Evolutionary conservation across 2,113 vertebrate genomes (phyloP), one percentile per base, ranked within the genome.

Genomic region (Poeciliopsis retropinna): DNA sequence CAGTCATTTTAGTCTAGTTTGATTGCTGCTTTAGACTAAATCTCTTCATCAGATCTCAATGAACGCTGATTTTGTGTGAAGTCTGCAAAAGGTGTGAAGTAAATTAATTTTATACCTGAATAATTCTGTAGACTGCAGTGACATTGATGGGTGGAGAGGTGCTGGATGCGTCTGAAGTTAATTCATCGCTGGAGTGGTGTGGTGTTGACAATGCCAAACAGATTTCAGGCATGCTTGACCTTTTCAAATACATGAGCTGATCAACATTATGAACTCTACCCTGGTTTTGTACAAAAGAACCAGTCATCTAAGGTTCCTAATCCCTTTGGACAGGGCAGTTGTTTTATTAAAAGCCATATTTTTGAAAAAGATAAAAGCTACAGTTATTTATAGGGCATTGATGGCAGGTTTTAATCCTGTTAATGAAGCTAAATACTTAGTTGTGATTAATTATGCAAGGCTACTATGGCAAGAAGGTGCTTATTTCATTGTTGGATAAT

Each of bases 31-130:
- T 75, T 29, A 47, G 72, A 76, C 77, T 78, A 78, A 79, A 82
- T 87, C 67, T 75, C 76, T 74, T 76, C 54, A 74, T 80, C 75
- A 73, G 63, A 83, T 82, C 80, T 85, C 71, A 51, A 4, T 73
- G 57, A 80, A 81, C 19, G 13, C 69, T 85, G 73, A 86, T 89
- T 74, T 80, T 54, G 76, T 76, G 78, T 87, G 87, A 90, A 89
- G 78, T 83, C 72, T 82, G 64, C 12, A n/a, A 88, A 90, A 88
- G 81, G 78, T 89, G 87, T 87, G 85, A 89, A 87, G 78, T 85
- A 78, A 84, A 91, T 90, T 82, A 79, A 89, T 90, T 90, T 87
- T 84, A 90, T 88, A 84, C 71, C 72, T 63, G 67, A 76, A 71
- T 83, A 77, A 85, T 28, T 87, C 81, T 81, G 70, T 65, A 84